Evolutionary conservation across 2,113 vertebrate genomes (phyloP).

Genomic region (Opisthocomus hoazin): DNA sequence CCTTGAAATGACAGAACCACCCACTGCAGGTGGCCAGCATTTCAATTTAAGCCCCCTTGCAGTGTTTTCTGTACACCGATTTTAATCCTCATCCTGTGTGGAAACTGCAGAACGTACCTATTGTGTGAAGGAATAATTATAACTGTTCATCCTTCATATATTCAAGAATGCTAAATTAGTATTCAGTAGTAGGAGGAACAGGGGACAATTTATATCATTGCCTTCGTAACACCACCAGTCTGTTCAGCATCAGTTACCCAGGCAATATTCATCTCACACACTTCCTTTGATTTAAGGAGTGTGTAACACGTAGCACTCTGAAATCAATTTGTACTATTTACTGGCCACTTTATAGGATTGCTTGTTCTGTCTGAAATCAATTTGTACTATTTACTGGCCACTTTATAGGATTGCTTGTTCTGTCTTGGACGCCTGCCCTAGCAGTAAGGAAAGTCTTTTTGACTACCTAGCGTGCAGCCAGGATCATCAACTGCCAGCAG

Average conservation of each 20-base stretch:
- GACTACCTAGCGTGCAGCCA: background rate
- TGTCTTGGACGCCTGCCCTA: background rate
- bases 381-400: background rate
- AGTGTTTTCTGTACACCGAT: background rate
- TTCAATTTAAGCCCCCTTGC: background rate
- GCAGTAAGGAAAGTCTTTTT: background rate
- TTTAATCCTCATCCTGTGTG: background rate
- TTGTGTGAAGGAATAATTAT: background rate
- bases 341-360: background rate
- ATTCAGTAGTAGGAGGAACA: background rate
- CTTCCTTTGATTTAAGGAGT: background rate
- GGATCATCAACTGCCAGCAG: background rate
- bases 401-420: background rate
- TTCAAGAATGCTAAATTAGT: background rate
- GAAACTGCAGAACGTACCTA: background rate
- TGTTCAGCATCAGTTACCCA: background rate
- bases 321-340: background rate
- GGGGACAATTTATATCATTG: background rate
- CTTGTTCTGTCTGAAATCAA: background rate
- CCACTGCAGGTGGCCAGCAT: background rate
- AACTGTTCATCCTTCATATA: background rate
- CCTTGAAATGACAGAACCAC: background rate
- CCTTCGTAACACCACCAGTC: background rate
- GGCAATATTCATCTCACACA: background rate
- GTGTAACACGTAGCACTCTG: rapidly evolving